These are phyloP conservation scores for Thereva nobilitata DNA, from an alignment of 2,888 invertebrate species.

Conservation along the genomic window DNA sequence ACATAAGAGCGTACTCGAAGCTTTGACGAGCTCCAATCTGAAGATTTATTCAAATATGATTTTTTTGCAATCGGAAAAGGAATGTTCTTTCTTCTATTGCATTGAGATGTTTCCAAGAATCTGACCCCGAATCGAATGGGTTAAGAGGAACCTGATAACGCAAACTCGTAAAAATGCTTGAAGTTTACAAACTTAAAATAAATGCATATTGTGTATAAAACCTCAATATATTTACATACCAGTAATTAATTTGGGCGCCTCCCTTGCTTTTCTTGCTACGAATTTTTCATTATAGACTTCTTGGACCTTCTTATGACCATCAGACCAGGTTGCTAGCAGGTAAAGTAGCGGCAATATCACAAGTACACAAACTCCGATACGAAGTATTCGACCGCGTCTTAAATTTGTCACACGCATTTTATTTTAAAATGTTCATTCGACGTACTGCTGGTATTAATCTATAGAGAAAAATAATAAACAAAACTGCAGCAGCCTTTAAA, in stretches of 20 bases:
- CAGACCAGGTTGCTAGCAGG: conserved; percentile 66
- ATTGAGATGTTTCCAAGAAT: too few species aligned
- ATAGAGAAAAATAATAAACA: neutral
- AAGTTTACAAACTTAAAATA: too few species aligned
- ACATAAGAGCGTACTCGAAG: too few species aligned
- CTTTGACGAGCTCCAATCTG: too few species aligned
- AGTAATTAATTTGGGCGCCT: conserved; percentile 54
- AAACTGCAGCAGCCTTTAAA: conserved; percentile 10
- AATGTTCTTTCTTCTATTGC: too few species aligned
- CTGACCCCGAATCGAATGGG: too few species aligned
- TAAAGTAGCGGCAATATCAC: conserved; percentile 66
- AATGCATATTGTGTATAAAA: too few species aligned
- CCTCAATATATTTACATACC: conserved; percentile 47
- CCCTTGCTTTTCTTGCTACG: conserved; percentile 43
- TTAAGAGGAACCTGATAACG: too few species aligned
- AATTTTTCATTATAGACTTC: conserved; percentile 52
- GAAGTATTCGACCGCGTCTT: conserved; percentile 64
- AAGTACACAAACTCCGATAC: conserved; percentile 61
- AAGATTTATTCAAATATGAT: too few species aligned
- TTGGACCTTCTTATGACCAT: conserved; percentile 57
- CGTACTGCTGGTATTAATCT: conserved; percentile 10
- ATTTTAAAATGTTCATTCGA: neutral
- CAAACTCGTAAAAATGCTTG: too few species aligned
- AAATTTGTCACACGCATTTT: conserved; percentile 67
- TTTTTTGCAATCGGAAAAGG: too few species aligned